Percentiles rank a stretch among this genome's conserved stretches.
Conservation (phyloP, 2,888 invertebrate genomes). For the Colletes collaris region DNA sequence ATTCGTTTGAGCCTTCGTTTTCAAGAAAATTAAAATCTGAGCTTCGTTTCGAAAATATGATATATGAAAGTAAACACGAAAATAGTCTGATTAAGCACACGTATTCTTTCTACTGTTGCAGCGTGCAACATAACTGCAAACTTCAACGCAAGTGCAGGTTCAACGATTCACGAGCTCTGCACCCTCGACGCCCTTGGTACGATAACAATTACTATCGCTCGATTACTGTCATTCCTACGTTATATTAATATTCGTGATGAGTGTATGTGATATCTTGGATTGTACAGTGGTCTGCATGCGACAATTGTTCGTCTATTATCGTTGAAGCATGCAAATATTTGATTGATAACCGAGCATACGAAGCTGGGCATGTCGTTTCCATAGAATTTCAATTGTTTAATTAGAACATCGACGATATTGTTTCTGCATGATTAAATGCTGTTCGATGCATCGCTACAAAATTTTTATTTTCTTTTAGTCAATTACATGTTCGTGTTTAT, state of each 20-base stretch:
- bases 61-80: no score
- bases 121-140: slow-evolving; percentile 77
- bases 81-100: slow-evolving; percentile 7
- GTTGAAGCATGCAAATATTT: slow-evolving; percentile 14
- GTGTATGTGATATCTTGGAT: neutral
- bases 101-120: slow-evolving; percentile 76
- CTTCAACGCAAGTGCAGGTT: slow-evolving; percentile 65
- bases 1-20: no score
- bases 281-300: slow-evolving; percentile 18
- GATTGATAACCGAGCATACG: neutral
- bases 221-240: neutral
- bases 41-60: neutral
- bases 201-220: slow-evolving; percentile 48
- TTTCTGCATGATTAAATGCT: slow-evolving; percentile 13
- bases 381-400: neutral
- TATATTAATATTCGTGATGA: neutral
- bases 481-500: no score
- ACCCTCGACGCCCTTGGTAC: slow-evolving; percentile 80
- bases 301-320: neutral
- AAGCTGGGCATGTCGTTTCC: slow-evolving; percentile 12
- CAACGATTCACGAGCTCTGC: slow-evolving; percentile 78
- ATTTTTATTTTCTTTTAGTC: no score
- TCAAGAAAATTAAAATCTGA: neutral
- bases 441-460: no score
- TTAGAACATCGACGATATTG: neutral